Base-by-base conservation (phyloP, 2,797 vertebrate genomes). In the Poeciliopsis presidionis region DNA sequence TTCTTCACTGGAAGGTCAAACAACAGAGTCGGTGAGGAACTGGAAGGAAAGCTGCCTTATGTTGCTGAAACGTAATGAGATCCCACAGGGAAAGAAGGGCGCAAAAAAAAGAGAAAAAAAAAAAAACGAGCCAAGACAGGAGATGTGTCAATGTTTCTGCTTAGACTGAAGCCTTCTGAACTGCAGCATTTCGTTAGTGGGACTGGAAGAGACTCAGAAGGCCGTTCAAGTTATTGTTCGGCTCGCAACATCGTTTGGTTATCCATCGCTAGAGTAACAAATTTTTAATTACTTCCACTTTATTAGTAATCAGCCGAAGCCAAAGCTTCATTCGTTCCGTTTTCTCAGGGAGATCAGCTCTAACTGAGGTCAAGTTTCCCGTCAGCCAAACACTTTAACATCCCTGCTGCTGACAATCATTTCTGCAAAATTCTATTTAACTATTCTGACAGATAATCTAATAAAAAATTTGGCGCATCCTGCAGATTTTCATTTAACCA, bases 1-100 rank as follows among this genome's bases (percentile, higher is more conserved):
- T 98, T 98, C 43, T 90, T 95, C 2, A 2, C 98, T 97, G 82
- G 18, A 74, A 49, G 57, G 43, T 43, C n/a, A 85, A 18, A 80
- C 2, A 73, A 36, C 18, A 53, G 12, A 11, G 0, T 69, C 4
- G 75, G 7, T 51, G 8, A 72, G 70, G 5, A 25, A 70, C 2
- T 13, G 36, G 36, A 30, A 51, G 57, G 28, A 20, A n/a, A 69
- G 22, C 39, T 13, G 65, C 39, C 36, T 69, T n/a, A 20, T 2
- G 41, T 69, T 49, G 9, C 16, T 30, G 16, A 14, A 33, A 74
- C 5, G 13, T 18, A 39, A 75, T 16, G 0, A 84, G 20, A 78
- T 8, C 47, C 5, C 28, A 36, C 7, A 36, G 49, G 47, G 12
- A 36, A 16, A 53, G 5, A 16, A 7, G 18, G 0, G 47, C 6